phyloP scores from a whole-genome alignment of 2,888 invertebrate genomes.

The Drosophila lacicola region DNA sequence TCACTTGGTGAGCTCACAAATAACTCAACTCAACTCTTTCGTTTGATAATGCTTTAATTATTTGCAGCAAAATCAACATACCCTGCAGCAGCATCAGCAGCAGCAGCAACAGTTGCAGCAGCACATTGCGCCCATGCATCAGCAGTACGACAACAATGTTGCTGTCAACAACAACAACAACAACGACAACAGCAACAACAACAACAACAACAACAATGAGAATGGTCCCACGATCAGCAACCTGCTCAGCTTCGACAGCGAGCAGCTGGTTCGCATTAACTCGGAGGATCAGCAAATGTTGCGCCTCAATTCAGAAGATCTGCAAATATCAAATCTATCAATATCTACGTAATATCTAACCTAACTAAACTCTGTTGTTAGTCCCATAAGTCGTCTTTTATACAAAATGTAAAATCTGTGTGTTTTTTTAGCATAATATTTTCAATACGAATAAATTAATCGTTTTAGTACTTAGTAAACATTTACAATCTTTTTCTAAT shows the following conservation, averaged over 20 bases:
- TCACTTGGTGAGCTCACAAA: constrained; percentile 57
- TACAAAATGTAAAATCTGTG: constrained; percentile 68
- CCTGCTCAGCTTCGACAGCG: constrained; percentile 85
- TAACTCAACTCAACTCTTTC: not conserved
- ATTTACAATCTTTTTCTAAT: not conserved
- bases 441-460: constrained; percentile 68
- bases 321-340: constrained; percentile 85
- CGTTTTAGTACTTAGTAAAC: constrained; percentile 55
- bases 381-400: constrained; percentile 41
- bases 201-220: constrained; percentile 58
- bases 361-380: constrained; percentile 35
- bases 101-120: constrained; percentile 66
- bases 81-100: constrained; percentile 70
- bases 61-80: constrained; percentile 65
- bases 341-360: constrained; percentile 80
- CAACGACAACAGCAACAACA: constrained; percentile 50
- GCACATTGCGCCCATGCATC: constrained; percentile 62
- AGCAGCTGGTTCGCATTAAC: constrained; percentile 85
- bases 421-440: constrained; percentile 69
- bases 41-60: not conserved
- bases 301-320: constrained; percentile 86
- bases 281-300: constrained; percentile 86
- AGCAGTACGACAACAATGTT: constrained; percentile 56
- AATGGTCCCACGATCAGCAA: constrained; percentile 83
- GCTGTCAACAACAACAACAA: constrained; percentile 27